These are phyloP conservation scores for Agrochola circellaris DNA, from an alignment of 2,888 invertebrate species.

Conservation along the genomic window DNA sequence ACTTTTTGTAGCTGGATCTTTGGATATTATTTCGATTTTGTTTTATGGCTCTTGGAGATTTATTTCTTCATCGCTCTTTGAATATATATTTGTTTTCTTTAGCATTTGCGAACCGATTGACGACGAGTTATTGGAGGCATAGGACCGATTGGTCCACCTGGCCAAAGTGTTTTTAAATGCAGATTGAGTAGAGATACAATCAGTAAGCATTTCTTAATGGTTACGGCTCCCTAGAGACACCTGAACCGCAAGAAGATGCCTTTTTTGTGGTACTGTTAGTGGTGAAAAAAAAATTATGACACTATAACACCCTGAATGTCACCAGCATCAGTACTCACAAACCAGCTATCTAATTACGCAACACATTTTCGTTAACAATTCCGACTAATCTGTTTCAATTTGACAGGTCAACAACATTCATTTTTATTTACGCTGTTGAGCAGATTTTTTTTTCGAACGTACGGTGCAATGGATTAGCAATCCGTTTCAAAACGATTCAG, in stretches of 20 bases:
- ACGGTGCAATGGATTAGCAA: no score
- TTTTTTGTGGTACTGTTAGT: background rate
- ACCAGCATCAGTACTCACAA: background rate
- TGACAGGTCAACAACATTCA: no score
- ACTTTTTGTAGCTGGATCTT: slow-evolving; percentile 41
- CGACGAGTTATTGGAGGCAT: background rate
- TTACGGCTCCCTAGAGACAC: background rate
- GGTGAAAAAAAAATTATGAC: background rate
- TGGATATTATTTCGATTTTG: slow-evolving; percentile 42
- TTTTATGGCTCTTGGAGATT: slow-evolving; percentile 32
- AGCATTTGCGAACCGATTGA: slow-evolving; percentile 16
- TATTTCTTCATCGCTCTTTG: slow-evolving; percentile 48
- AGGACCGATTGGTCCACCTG: background rate
- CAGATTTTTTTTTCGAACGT: no score
- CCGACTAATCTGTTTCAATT: no score
- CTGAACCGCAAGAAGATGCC: background rate
- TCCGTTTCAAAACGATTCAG: no score
- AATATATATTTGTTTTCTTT: slow-evolving; percentile 25
- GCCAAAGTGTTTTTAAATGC: background rate
- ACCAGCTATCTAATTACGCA: no score
- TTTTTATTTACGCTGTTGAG: no score
- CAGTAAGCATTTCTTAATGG: background rate
- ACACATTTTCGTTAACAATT: no score
- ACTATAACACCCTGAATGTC: background rate
- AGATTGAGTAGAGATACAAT: background rate